These are phyloP conservation scores for Cantharis rustica DNA, from an alignment of 2,888 invertebrate species.

Conservation along the genomic window DNA sequence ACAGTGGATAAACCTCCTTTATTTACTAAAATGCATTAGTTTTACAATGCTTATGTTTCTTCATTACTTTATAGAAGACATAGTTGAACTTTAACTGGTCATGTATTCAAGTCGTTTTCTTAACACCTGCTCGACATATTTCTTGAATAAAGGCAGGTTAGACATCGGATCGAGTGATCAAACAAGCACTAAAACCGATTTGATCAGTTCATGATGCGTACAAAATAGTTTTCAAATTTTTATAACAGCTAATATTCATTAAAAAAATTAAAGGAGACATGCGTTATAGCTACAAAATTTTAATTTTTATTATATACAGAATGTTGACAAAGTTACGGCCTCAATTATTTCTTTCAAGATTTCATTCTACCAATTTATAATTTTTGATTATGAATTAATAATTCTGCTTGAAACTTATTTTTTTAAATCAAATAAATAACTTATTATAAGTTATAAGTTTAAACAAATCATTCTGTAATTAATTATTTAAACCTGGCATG, in stretches of 20 bases:
- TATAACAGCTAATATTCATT: conserved; percentile 1
- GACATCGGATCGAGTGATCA: conserved; percentile 17
- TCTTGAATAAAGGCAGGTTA: conserved; percentile 21
- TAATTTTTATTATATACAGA: not conserved
- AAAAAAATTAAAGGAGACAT: not conserved
- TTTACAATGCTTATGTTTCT: not conserved
- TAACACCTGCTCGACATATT: conserved; percentile 27
- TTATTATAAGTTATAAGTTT: no score
- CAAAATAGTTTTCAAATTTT: conserved; percentile 9
- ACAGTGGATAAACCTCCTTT: not conserved
- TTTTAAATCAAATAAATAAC: no score
- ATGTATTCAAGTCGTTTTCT: conserved; percentile 17
- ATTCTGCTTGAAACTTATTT: no score
- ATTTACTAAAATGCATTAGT: not conserved
- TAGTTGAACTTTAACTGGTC: conserved; percentile 9
- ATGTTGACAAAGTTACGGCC: not conserved
- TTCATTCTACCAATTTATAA: no score
- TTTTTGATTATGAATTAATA: no score
- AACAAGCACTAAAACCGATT: conserved; percentile 22
- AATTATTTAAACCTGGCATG: not conserved
- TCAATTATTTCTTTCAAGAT: no score
- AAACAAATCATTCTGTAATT: not conserved
- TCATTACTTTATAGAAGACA: conserved; percentile 7
- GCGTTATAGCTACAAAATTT: not conserved
- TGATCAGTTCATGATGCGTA: conserved; percentile 16